Evolutionary conservation across 1,140 invertebrate species (phyloP).

Genomic region (Metopolophium dirhodum): DNA sequence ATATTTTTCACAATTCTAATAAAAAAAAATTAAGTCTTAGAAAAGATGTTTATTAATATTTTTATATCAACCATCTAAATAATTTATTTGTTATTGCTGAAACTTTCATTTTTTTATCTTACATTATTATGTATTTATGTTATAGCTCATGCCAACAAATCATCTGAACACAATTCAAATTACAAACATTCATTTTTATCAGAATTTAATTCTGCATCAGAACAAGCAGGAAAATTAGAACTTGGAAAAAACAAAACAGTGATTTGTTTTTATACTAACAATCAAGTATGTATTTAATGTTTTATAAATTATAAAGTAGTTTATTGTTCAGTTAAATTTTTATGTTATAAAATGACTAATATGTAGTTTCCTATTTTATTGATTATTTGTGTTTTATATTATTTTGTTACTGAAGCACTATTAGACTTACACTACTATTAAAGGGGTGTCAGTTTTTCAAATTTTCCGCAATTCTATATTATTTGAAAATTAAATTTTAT

Average conservation of each 20-base stretch:
- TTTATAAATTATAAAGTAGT: neutral
- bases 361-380: neutral
- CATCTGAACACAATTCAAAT: constrained; percentile 17
- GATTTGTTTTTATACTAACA: constrained; percentile 49
- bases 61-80: neutral
- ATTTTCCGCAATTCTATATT: no score
- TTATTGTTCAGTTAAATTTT: neutral
- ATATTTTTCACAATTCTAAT: neutral
- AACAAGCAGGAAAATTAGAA: constrained; percentile 52
- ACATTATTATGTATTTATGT: neutral
- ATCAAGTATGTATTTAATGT: constrained; percentile 41
- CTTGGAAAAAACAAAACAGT: constrained; percentile 51
- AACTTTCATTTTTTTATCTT: neutral
- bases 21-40: neutral
- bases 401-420: neutral
- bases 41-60: neutral
- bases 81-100: neutral
- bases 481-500: no score
- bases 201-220: constrained; percentile 52
- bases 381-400: neutral
- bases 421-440: no score
- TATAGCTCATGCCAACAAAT: constrained; percentile 36
- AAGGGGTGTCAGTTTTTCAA: no score
- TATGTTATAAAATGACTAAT: no score
- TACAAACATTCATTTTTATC: constrained; percentile 42